Percentiles rank a stretch among this genome's conserved stretches.
phyloP scores from a whole-genome alignment of 1,140 invertebrate genomes.

The Neelides sp. region DNA sequence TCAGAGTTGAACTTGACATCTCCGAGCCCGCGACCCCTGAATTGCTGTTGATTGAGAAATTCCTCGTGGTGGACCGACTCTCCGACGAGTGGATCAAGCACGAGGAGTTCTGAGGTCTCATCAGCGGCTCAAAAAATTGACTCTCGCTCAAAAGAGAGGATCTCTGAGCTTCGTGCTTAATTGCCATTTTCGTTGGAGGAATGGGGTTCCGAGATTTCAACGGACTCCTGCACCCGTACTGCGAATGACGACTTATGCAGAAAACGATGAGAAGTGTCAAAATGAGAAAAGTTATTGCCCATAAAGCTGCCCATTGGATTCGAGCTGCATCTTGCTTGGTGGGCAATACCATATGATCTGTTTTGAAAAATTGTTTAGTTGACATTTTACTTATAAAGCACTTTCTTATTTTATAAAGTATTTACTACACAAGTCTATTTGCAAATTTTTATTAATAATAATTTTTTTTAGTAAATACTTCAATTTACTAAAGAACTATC shows the following conservation, averaged over 20 bases:
- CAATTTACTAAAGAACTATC: background rate
- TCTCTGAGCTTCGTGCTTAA: background rate
- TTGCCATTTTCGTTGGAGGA: background rate
- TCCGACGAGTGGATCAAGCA: background rate
- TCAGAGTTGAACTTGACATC: too few species aligned
- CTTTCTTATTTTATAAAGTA: background rate
- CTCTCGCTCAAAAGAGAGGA: too few species aligned
- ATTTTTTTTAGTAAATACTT: background rate
- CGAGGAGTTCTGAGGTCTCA: background rate
- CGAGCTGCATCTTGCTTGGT: conserved; percentile 6
- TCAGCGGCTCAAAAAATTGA: too few species aligned
- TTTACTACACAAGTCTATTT: background rate
- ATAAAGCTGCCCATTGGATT: conserved; percentile 18
- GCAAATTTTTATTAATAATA: background rate
- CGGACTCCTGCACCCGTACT: conserved; percentile 14
- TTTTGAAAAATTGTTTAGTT: background rate
- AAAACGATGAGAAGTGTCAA: conserved; percentile 8
- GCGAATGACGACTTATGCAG: conserved; percentile 2
- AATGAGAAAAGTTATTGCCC: conserved; percentile 18
- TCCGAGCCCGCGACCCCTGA: background rate
- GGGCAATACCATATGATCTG: background rate
- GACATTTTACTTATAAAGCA: background rate
- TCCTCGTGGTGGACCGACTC: background rate
- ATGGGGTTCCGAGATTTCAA: conserved; percentile 2
- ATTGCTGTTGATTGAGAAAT: background rate